A percentile compares a stretch with the other conserved stretches of the same genome.
Conservation (phyloP, 2,113 vertebrate genomes). For the Passer montanus region DNA sequence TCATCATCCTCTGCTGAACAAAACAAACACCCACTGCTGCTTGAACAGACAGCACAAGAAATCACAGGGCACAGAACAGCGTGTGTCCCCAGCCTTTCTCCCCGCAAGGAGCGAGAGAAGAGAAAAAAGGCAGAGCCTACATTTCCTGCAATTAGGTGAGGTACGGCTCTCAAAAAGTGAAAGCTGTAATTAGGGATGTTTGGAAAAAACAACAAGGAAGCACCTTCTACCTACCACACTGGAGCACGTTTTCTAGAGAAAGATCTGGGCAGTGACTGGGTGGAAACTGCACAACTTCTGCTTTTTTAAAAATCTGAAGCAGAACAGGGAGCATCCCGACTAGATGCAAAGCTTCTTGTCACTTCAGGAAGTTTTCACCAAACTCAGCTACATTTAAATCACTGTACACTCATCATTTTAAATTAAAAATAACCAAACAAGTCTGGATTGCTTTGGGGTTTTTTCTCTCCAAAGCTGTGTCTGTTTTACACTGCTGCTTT, state of each 20-base stretch:
- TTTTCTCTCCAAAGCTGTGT: background rate
- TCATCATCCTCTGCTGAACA: constrained; percentile 14
- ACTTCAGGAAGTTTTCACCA: background rate
- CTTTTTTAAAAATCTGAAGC: background rate
- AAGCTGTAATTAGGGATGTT: constrained; percentile 51
- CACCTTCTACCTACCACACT: background rate
- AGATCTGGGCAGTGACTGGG: background rate
- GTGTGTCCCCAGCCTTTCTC: background rate
- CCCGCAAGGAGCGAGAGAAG: background rate
- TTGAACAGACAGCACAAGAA: constrained; percentile 1
- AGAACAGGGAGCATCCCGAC: background rate
- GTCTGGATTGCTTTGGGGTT: background rate
- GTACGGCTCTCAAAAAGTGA: constrained; percentile 13
- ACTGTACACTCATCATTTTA: background rate
- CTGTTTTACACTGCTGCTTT: background rate
- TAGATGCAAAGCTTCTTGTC: background rate
- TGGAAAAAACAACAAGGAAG: background rate
- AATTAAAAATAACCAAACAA: background rate
- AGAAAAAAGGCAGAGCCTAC: background rate
- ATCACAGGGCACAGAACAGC: background rate
- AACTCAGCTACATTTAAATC: background rate
- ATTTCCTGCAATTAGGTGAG: constrained; percentile 52
- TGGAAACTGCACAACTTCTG: background rate
- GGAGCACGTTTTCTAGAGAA: background rate
- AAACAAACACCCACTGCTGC: constrained; percentile 36